phyloP scores from a whole-genome alignment of 2,888 invertebrate species.

The Ptychoptera albimana region DNA sequence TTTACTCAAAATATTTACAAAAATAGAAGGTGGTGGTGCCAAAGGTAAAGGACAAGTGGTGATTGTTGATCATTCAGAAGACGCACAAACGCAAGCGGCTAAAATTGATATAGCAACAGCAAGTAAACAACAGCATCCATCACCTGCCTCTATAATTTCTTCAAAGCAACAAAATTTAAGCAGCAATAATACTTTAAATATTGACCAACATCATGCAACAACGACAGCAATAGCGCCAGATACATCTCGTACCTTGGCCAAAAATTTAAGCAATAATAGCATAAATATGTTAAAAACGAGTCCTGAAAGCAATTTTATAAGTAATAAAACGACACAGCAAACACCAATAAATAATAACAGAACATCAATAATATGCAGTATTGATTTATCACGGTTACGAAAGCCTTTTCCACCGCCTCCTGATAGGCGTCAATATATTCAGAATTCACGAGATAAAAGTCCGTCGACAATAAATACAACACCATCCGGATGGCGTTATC shows the following conservation, averaged over 20 bases:
- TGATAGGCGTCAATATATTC: conserved; percentile 1
- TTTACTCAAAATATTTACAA: conserved; percentile 46
- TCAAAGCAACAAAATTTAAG: too few relatives aligned
- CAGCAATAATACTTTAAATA: too few relatives aligned
- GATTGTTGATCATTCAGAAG: conserved; percentile 45
- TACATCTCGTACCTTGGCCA: conserved; percentile 10
- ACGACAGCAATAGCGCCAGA: conserved; percentile 17
- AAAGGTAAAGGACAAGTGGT: conserved; percentile 58
- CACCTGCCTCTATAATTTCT: too few relatives aligned
- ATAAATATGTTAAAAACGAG: conserved; percentile 8
- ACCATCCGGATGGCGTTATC: too few relatives aligned
- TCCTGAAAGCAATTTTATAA: neutral
- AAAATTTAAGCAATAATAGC: conserved; percentile 11
- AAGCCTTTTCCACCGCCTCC: conserved; percentile 15
- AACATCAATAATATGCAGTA: conserved; percentile 23
- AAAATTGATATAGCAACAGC: too few relatives aligned
- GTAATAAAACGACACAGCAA: neutral
- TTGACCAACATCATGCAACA: conserved; percentile 11
- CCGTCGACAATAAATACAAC: neutral
- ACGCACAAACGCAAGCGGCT: conserved; percentile 17
- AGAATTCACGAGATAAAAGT: conserved; percentile 1
- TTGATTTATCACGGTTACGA: conserved; percentile 22
- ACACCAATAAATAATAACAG: neutral
- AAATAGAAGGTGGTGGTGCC: conserved; percentile 54
- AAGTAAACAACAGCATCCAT: conserved; percentile 10